A percentile compares a stretch with the other conserved stretches of the same genome.
Evolutionary conservation across 2,797 vertebrate genomes (phyloP).

Genomic region (Ctenopoma kingsleyae): DNA sequence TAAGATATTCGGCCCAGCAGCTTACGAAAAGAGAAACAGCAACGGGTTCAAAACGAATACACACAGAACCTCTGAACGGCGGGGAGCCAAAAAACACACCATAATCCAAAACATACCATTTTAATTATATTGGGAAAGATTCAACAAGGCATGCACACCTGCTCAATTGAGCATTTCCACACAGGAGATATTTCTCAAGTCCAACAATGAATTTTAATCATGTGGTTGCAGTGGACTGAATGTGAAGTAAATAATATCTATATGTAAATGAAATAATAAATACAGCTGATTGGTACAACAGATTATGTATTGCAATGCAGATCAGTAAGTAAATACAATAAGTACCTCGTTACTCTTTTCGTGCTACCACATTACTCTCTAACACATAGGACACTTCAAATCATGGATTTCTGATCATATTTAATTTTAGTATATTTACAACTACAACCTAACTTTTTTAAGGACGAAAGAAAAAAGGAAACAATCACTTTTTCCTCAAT

Average conservation of each 20-base stretch:
- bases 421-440: not conserved
- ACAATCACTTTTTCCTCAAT: too few species aligned
- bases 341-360: slow-evolving; percentile 18
- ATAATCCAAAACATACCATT: slow-evolving; percentile 77
- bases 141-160: slow-evolving; percentile 74
- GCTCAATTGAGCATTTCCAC: slow-evolving; percentile 61
- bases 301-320: slow-evolving; percentile 46
- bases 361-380: not conserved
- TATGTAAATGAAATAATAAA: too few species aligned
- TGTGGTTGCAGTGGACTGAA: slow-evolving; percentile 41
- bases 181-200: slow-evolving; percentile 64
- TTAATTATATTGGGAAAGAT: slow-evolving; percentile 73
- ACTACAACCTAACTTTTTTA: not conserved
- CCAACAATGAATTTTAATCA: slow-evolving; percentile 64
- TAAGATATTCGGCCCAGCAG: slow-evolving; percentile 54
- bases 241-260: slow-evolving; percentile 52
- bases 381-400: not conserved
- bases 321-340: slow-evolving; percentile 26
- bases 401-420: not conserved
- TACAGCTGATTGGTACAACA: slow-evolving; percentile 43
- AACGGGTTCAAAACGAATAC: slow-evolving; percentile 63
- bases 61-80: slow-evolving; percentile 53
- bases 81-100: slow-evolving; percentile 76
- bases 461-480: too few species aligned
- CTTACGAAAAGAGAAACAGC: slow-evolving; percentile 63